Percentiles rank a stretch among this genome's conserved stretches.
These are phyloP conservation scores for Campoplex nolae DNA, from an alignment of 2,888 invertebrate genomes.

Conservation along the genomic window DNA sequence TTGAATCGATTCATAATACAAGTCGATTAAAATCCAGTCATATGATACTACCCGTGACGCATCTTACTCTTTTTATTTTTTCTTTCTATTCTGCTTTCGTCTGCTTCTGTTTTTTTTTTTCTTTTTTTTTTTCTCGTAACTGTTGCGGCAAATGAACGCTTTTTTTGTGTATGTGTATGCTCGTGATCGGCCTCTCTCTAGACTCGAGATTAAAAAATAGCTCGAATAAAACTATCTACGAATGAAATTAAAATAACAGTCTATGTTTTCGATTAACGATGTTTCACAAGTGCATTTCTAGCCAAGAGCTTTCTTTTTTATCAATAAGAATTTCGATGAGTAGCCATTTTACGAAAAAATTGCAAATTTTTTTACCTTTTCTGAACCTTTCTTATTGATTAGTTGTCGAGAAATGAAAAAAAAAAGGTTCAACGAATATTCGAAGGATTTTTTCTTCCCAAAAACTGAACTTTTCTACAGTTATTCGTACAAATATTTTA, in stretches of 20 bases:
- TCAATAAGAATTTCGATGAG: too few species aligned
- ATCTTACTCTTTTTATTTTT: conserved; percentile 10
- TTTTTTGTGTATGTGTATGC: conserved; percentile 19
- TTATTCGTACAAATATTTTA: too few species aligned
- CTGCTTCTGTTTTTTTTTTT: background rate
- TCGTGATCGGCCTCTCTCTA: conserved; percentile 24
- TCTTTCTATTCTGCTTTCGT: background rate
- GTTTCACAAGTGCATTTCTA: background rate
- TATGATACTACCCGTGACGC: conserved; percentile 18
- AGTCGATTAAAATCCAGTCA: conserved; percentile 32
- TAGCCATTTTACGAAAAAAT: background rate
- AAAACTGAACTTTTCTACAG: background rate
- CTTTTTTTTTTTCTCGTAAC: background rate
- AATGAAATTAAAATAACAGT: conserved; percentile 64
- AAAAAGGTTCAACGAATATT: background rate
- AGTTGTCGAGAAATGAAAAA: background rate
- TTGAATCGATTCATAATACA: conserved; percentile 35
- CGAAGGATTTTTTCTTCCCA: background rate
- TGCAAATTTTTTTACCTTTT: background rate
- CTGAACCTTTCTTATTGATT: too few species aligned
- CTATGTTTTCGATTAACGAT: conserved; percentile 60
- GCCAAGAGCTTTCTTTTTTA: background rate
- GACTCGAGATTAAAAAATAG: conserved; percentile 64
- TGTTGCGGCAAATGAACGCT: background rate
- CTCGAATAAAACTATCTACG: conserved; percentile 61